These are phyloP conservation scores for Falco biarmicus DNA, from an alignment of 2,797 vertebrate species.

Conservation along the genomic window DNA sequence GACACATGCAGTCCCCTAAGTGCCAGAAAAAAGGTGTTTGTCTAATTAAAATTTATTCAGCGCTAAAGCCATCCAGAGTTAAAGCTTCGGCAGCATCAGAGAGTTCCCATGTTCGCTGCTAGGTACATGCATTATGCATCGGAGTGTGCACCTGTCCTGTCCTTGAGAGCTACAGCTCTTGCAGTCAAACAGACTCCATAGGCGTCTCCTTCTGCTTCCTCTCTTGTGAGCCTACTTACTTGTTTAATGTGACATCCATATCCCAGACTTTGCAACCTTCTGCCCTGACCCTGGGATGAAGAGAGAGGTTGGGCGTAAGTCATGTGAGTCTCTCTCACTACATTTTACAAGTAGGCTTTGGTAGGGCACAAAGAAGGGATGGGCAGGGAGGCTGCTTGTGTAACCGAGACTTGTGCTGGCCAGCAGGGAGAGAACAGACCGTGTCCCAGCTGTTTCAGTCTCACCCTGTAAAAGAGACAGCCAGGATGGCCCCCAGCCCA, in stretches of 20 bases:
- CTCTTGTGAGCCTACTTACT: not conserved
- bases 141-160: not conserved
- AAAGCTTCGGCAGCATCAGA: slow-evolving; percentile 7
- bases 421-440: not conserved
- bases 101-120: not conserved
- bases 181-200: not conserved
- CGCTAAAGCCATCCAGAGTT: slow-evolving; percentile 37
- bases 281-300: not conserved
- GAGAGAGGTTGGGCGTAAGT: not conserved
- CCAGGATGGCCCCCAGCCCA: not conserved
- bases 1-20: slow-evolving; percentile 46
- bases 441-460: not conserved
- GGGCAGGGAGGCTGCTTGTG: not conserved
- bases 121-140: slow-evolving; percentile 59
- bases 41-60: slow-evolving; percentile 70
- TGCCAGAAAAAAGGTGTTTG: slow-evolving; percentile 59
- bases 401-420: not conserved
- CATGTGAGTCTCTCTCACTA: accelerated
- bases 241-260: not conserved
- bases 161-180: slow-evolving; percentile 60
- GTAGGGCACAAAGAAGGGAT: not conserved
- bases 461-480: not conserved
- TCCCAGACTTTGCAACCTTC: not conserved
- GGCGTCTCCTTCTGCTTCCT: not conserved
- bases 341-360: not conserved